Evolutionary conservation across 2,797 vertebrate species (phyloP).

Genomic region (Sebastes diaconus): DNA sequence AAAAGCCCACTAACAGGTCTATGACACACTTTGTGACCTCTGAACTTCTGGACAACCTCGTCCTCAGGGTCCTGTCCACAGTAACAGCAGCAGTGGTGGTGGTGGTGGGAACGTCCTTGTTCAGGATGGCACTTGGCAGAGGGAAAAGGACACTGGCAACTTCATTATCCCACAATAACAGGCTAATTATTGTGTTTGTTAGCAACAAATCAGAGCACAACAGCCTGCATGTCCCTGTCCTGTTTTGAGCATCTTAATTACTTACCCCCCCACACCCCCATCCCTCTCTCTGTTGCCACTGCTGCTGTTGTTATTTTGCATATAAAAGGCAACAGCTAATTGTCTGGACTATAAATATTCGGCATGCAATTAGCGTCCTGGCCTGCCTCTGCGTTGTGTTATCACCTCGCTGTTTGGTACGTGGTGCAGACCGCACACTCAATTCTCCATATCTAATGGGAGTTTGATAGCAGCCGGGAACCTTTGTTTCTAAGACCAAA

Average conservation of each 20-base stretch:
- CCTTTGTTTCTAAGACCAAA: constrained; percentile 85
- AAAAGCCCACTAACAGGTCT: constrained; percentile 22
- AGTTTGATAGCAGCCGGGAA: constrained; percentile 82
- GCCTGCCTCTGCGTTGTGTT: constrained; percentile 84
- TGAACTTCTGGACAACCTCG: constrained; percentile 59
- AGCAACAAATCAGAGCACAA: constrained; percentile 99
- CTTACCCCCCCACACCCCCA: constrained; percentile 82
- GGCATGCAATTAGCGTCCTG: constrained; percentile 96
- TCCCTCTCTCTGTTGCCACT: constrained; percentile 78
- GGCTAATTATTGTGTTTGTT: constrained; percentile 99
- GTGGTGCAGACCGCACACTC: constrained; percentile 76
- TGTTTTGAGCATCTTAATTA: constrained; percentile 99
- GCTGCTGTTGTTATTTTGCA: constrained; percentile 96
- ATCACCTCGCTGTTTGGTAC: constrained; percentile 84
- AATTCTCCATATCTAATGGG: constrained; percentile 86
- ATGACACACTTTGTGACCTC: constrained; percentile 64
- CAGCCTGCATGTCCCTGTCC: constrained; percentile 99
- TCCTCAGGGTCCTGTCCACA: constrained; percentile 50
- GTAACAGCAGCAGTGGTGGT: constrained; percentile 55
- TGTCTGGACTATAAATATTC: constrained; percentile 99
- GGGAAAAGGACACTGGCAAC: constrained; percentile 96
- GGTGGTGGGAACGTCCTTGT: constrained; percentile 70
- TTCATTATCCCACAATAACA: constrained; percentile 99
- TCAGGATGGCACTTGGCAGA: constrained; percentile 82
- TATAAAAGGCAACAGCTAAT: constrained; percentile 99